Base-by-base conservation (phyloP, 1,140 invertebrate genomes). In the Aricia agestis region DNA sequence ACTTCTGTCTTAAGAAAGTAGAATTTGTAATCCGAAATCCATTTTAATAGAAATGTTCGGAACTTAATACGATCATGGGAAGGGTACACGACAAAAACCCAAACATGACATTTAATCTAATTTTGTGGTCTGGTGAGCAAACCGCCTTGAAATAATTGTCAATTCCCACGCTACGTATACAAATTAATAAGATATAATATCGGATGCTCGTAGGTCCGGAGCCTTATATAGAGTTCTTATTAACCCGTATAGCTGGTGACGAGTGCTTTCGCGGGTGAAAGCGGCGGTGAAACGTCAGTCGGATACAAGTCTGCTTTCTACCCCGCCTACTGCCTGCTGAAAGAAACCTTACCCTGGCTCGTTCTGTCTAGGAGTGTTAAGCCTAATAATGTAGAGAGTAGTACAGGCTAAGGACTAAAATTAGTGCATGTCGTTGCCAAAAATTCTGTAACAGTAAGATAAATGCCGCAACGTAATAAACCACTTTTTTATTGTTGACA, bases 241-340 rank as follows among this genome's bases (percentile, higher is more conserved):
- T 19, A 63, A 63, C 59, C 69, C 69, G 70, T 69, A 72, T 74
- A 69, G 75, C 80, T 72, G 77, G 71, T 84, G 75, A 81, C 79
- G 81, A 75, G 73, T 78, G 80, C 73, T 80, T 74, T 80, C 79
- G 77, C 81, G 73, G 84, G 86, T 85, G 88, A 90, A 90, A 90
- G 84, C 82, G 75, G 81, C 71, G 78, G 83, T 75, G 82, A 88
- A 87, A 87, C 86, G 80, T 81, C 78, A 79, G 78, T 74, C 86
- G 88, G 88, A 90, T 89, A 81, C 81, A 66, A 81, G 81, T 79
- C 81, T 76, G 81, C 88, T 89, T 89, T 90, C 86, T 90, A 88
- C 84, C 85, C 86, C 81, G 78, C 84, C 88, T 86, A 78, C 80
- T 66, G 79, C 74, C 78, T 73, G 65, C 67, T 66, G 72, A 75